Base-by-base conservation (phyloP, 2,113 vertebrate genomes). In the Zootoca vivipara region DNA sequence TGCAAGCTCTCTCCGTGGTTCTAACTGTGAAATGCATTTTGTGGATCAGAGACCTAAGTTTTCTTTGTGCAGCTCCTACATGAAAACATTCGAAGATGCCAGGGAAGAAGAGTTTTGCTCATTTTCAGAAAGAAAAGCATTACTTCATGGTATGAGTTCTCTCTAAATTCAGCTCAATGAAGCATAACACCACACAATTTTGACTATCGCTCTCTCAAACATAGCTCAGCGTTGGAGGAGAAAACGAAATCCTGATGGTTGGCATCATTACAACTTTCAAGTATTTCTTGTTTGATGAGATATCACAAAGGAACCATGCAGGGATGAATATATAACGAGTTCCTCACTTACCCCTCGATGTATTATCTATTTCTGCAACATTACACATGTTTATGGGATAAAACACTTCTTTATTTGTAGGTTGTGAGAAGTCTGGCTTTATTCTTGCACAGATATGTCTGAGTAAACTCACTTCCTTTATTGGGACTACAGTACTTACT, bases 181-280 rank as follows among this genome's bases (percentile, higher is more conserved):
- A 84, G 33, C 52, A 83, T 12, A 0, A 9, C 1, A 30, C 0
- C 13, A 79, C 7, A 26, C 2, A n/a, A 58, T 89, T 78, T 85
- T 40, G 88, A 58, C 38, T 80, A 42, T 65, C 78, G 35, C 78
- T 1, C 24, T 40, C 38, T 92, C 88, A 90, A 62, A 86, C 10
- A 1, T 20, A 81, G 33, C 33, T 40, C 0, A 0, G 6, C 79
- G 62, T 16, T 89, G 8, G 67, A 82, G 88, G 90, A 15, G 62
- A 82, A 46, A 4, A 0, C 0, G 74, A 62, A 75, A 77, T 80
- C 74, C 78, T 9, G 33, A 92, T 75, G 38, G 73, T 20, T 92
- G 30, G 33, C 87, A 46, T 79, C 70, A 87, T 74, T 0, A 80
- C 56, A 65, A 35, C 28, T 82, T 26, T 33, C 38, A 16, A n/a